phyloP scores from a whole-genome alignment of 2,113 vertebrate species.

The Ornithorhynchus anatinus region DNA sequence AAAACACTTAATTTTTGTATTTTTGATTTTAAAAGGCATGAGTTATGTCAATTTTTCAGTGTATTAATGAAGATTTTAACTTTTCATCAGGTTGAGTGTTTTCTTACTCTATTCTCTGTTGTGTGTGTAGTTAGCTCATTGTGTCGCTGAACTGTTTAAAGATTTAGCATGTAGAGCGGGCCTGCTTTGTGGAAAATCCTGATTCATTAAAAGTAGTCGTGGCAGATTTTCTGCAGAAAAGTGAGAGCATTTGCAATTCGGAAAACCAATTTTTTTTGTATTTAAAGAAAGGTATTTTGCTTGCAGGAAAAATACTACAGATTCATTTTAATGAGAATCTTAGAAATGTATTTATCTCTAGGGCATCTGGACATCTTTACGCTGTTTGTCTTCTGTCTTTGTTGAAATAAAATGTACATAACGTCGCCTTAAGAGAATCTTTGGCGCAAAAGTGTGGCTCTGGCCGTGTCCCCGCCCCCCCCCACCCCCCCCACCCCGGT shows the following conservation, averaged over 20 bases:
- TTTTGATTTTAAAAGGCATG: slow-evolving; percentile 98
- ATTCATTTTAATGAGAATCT: slow-evolving; percentile 87
- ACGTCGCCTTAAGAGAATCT: slow-evolving; percentile 82
- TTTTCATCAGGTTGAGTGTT: slow-evolving; percentile 94
- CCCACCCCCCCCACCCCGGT: not conserved
- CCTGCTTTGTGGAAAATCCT: slow-evolving; percentile 92
- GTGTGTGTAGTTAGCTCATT: slow-evolving; percentile 91
- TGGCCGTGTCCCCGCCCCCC: slow-evolving; percentile 37
- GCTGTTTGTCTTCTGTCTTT: slow-evolving; percentile 89
- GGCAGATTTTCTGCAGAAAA: slow-evolving; percentile 91
- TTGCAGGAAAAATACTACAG: slow-evolving; percentile 86
- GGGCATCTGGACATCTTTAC: slow-evolving; percentile 86
- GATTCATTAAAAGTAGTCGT: slow-evolving; percentile 83
- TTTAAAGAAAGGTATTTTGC: slow-evolving; percentile 89
- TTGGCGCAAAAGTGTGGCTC: slow-evolving; percentile 65
- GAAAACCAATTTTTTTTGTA: slow-evolving; percentile 78
- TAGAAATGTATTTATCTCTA: slow-evolving; percentile 93
- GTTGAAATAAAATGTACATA: slow-evolving; percentile 96
- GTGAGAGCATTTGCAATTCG: slow-evolving; percentile 75
- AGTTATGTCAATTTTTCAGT: slow-evolving; percentile 97
- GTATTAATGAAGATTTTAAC: slow-evolving; percentile 99
- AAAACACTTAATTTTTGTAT: slow-evolving; percentile 95
- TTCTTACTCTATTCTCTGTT: slow-evolving; percentile 90
- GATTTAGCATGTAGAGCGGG: slow-evolving; percentile 94
- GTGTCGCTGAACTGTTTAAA: slow-evolving; percentile 91